phyloP scores from a whole-genome alignment of 1,140 invertebrate genomes.

The Agrilus planipennis region DNA sequence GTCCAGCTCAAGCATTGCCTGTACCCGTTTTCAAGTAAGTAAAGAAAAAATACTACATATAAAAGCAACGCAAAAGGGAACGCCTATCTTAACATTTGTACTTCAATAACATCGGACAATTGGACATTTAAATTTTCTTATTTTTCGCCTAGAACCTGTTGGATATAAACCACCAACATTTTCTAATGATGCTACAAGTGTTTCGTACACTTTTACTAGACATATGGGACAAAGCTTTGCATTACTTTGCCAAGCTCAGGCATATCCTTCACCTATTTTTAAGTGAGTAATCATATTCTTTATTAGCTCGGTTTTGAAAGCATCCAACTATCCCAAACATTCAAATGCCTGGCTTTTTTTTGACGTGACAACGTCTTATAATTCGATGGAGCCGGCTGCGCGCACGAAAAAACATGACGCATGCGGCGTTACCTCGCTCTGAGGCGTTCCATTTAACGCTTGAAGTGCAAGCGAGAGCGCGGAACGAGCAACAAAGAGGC shows the following conservation, averaged over 20 bases:
- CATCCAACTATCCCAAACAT: background rate
- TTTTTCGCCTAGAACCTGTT: conserved; percentile 43
- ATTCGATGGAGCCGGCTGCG: no score
- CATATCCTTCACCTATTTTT: conserved; percentile 5
- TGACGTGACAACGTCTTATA: no score
- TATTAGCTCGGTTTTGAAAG: background rate
- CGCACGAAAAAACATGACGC: no score
- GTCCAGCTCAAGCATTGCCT: conserved; percentile 35
- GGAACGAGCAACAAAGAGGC: no score
- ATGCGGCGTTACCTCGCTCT: no score
- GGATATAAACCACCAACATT: conserved; percentile 57
- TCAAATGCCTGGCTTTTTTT: no score
- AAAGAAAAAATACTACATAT: background rate
- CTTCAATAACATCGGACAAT: no score
- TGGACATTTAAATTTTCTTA: background rate
- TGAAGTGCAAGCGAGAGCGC: no score
- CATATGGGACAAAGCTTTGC: conserved; percentile 34
- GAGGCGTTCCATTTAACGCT: no score
- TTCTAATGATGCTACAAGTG: conserved; percentile 43
- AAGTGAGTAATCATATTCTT: background rate
- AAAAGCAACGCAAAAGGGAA: background rate
- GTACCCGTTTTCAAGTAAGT: conserved; percentile 55
- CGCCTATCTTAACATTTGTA: no score
- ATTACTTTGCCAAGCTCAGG: conserved; percentile 34
- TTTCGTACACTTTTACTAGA: conserved; percentile 24